These are phyloP conservation scores for Phrynocephalus versicolor DNA, from an alignment of 2,113 vertebrate species.

Conservation along the genomic window DNA sequence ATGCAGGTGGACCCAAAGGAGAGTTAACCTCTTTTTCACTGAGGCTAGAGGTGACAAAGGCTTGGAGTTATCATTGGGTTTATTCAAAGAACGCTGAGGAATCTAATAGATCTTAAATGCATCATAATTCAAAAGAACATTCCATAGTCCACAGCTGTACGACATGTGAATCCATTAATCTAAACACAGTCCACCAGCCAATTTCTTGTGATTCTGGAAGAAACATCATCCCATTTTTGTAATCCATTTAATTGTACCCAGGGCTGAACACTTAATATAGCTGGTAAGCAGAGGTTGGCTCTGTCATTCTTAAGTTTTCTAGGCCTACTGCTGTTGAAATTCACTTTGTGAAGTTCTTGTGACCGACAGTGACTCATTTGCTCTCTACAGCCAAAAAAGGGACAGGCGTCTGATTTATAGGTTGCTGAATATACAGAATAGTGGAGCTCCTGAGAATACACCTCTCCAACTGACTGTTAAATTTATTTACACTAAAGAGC, in stretches of 20 bases:
- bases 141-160: too few relatives aligned
- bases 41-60: not conserved
- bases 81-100: not conserved
- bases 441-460: slow-evolving; percentile 1
- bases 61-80: not conserved
- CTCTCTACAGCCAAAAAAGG: slow-evolving; percentile 23
- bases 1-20: not conserved
- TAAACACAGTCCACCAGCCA: not conserved
- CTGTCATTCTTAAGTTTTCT: not conserved
- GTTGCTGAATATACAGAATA: not conserved
- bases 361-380: slow-evolving; percentile 8
- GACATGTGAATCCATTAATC: not conserved
- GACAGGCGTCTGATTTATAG: slow-evolving; percentile 34
- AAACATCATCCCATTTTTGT: not conserved
- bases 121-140: not conserved
- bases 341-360: not conserved
- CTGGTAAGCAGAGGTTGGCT: not conserved
- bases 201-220: too few relatives aligned
- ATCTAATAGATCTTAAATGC: too few relatives aligned
- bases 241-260: not conserved
- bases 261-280: too few relatives aligned
- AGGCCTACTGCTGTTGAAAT: not conserved
- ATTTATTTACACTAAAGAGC: slow-evolving; percentile 36
- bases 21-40: too few relatives aligned
- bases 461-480: slow-evolving; percentile 17